Evolutionary conservation across 1,140 invertebrate species (phyloP).

Genomic region (Ridgeia piscesae): DNA sequence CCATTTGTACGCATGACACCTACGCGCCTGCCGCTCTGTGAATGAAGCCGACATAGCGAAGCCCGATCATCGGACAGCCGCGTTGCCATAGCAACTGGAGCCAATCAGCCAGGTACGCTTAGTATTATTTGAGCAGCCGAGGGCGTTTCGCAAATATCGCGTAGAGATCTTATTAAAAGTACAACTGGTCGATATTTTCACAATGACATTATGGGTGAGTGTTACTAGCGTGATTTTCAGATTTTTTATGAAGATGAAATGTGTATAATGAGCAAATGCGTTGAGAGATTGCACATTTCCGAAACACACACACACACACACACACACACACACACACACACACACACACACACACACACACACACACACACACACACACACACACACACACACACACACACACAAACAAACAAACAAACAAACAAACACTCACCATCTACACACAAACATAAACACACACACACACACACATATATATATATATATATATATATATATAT

Average conservation of each 20-base stretch:
- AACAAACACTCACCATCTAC: not conserved
- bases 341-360: not conserved
- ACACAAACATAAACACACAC: not conserved
- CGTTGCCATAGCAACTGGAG: not conserved
- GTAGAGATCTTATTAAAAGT: not conserved
- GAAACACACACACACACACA: not conserved
- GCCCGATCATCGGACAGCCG: not conserved
- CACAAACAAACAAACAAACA: too few relatives aligned
- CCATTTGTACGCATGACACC: not conserved
- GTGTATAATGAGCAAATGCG: not conserved
- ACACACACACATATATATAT: not conserved
- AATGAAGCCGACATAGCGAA: not conserved
- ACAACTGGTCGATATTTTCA: not conserved
- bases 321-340: not conserved
- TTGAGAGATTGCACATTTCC: not conserved
- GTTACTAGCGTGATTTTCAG: not conserved
- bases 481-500: not conserved
- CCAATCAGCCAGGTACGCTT: not conserved
- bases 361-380: too few relatives aligned
- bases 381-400: too few relatives aligned
- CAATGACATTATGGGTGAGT: not conserved
- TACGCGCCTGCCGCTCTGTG: not conserved
- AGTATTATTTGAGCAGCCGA: not conserved
- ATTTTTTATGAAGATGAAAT: not conserved
- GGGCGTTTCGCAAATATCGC: not conserved